Percentiles rank a stretch among this genome's conserved stretches.
Conservation (phyloP, 2,888 invertebrate species). For the Slavum lentiscoides region DNA sequence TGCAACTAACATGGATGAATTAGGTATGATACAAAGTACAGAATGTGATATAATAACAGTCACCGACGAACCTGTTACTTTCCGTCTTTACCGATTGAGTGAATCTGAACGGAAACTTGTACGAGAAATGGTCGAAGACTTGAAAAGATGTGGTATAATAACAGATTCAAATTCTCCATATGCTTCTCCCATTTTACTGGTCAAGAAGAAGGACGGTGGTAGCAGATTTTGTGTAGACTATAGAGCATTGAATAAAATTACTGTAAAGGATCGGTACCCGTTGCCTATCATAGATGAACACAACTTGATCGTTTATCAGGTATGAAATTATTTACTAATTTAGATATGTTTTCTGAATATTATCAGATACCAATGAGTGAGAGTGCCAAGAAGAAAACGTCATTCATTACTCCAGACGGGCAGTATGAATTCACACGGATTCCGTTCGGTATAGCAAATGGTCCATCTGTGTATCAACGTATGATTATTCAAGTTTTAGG, state of each 20-base stretch:
- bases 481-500: conserved; percentile 2
- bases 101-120: not conserved
- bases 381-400: not conserved
- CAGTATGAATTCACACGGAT: conserved; percentile 34
- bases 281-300: conserved; percentile 6
- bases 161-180: conserved; percentile 17
- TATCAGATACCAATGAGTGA: conserved; percentile 18
- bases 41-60: conserved; percentile 1
- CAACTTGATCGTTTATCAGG: conserved; percentile 11
- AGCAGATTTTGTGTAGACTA: not conserved
- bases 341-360: conserved; percentile 20
- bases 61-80: not conserved
- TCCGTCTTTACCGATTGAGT: not conserved
- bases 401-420: conserved; percentile 20
- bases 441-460: conserved; percentile 22
- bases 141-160: conserved; percentile 1
- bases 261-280: conserved; percentile 9
- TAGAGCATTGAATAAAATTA: conserved; percentile 1
- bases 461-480: conserved; percentile 20
- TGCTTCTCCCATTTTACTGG: not conserved
- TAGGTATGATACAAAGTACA: not conserved
- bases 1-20: not conserved
- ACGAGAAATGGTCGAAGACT: not conserved
- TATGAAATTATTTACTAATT: not conserved
- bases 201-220: not conserved